A percentile compares a stretch with the other conserved stretches of the same genome.
phyloP scores from a whole-genome alignment of 2,888 invertebrate genomes.

The Acanthoscelides obtectus region DNA sequence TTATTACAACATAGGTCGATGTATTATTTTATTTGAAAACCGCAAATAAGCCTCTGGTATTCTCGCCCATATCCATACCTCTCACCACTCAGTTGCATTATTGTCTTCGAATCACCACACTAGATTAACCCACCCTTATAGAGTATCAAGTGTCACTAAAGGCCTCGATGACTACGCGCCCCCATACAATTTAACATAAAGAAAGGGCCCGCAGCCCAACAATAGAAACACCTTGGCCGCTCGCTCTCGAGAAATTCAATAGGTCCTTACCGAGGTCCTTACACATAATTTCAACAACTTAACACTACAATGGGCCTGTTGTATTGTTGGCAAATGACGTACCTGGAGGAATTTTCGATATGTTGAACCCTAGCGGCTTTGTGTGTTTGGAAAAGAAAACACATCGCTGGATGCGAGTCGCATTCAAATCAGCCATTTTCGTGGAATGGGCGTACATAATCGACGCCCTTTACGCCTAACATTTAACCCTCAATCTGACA shows the following conservation, averaged over 20 bases:
- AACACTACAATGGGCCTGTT: conserved; percentile 32
- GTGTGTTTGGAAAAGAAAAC: neutral
- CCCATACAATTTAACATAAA: conserved; percentile 13
- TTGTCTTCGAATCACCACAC: neutral
- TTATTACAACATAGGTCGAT: neutral
- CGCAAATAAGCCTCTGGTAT: neutral
- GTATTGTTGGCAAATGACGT: conserved; percentile 26
- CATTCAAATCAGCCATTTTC: neutral
- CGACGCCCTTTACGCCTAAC: neutral
- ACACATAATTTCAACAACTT: conserved; percentile 28
- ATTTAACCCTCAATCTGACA: neutral
- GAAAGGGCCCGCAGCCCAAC: conserved; percentile 12
- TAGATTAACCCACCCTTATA: conserved; percentile 6
- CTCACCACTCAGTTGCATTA: neutral
- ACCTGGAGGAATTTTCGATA: conserved; percentile 12
- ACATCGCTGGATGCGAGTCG: neutral
- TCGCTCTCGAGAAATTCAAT: conserved; percentile 30
- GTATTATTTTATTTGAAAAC: neutral
- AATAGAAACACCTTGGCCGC: conserved; percentile 18
- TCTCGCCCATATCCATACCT: neutral
- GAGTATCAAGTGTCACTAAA: conserved; percentile 18
- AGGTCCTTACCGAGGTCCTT: no score
- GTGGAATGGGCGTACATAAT: neutral
- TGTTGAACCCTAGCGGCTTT: neutral
- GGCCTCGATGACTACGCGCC: conserved; percentile 15